These are phyloP conservation scores for Leptonema lineaticorne DNA, from an alignment of 1,140 invertebrate species.

Conservation along the genomic window DNA sequence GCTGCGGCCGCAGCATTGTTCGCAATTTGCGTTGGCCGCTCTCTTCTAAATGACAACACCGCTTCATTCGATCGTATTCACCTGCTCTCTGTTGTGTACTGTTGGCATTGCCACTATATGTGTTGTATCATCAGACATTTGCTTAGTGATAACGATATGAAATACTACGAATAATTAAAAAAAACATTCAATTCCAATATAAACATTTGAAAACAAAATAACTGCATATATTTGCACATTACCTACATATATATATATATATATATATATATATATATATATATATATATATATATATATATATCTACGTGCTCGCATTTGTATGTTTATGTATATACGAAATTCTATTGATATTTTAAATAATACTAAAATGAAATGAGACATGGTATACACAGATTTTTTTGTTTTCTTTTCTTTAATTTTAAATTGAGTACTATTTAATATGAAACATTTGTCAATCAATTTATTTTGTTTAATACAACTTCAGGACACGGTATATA, in stretches of 20 bases:
- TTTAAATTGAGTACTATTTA: no score
- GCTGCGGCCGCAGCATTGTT: constrained; percentile 38
- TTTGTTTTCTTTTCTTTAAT: no score
- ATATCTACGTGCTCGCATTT: no score
- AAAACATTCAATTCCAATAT: not conserved
- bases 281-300: no score
- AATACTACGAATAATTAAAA: not conserved
- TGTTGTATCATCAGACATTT: constrained; percentile 32
- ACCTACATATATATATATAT: not conserved
- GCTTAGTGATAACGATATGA: constrained; percentile 11
- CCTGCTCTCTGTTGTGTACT: constrained; percentile 32
- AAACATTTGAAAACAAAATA: not conserved
- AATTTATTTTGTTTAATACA: no score
- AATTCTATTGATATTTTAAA: no score
- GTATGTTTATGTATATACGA: no score
- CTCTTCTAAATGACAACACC: constrained; percentile 43
- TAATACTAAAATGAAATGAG: no score
- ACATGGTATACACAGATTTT: no score
- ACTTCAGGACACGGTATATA: no score
- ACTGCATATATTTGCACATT: not conserved
- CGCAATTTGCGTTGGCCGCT: constrained; percentile 46
- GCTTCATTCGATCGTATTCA: constrained; percentile 27
- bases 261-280: not conserved
- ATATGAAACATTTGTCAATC: no score
- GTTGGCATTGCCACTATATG: constrained; percentile 24